Evolutionary conservation across 2,888 invertebrate species (phyloP), one percentile per base, ranked within the genome.

Genomic region (Troilus luridus): DNA sequence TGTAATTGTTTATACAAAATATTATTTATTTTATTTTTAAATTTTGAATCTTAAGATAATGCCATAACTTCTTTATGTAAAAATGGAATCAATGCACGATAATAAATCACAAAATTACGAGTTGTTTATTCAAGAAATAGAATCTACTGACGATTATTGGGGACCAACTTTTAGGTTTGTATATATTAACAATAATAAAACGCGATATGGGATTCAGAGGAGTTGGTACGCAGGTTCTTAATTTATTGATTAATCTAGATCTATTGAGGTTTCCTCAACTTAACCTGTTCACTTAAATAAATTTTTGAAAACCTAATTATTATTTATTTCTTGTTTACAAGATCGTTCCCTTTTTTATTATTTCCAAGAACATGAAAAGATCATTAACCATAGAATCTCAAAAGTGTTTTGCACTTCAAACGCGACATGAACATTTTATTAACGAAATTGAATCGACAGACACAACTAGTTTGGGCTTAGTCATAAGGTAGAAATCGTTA

Each of bases 61-160:
- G 5, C 12, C 41, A 21, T 85, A 17, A 85, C 19, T 85, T 12
- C 11, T 58, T 12, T 8, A 21, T 58, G 56, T 58, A 85, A 41
- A 27, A 60, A 91, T 92, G 92, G 92, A 92, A 88, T 88, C 54
- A 67, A 88, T 90, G n/a, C 77, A 88, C 64, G 92, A 92, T 58
- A 89, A 88, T 88, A 93, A 93, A 91, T 94, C 94, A 93, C 94
- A 95, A 91, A 95, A 95, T 93, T 94, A 95, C 93, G 96, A 96
- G 93, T 94, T 96, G 92, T 95, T 96, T 92, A 94, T 96, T 85
- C 95, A 97, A 95, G 97, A 98, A 95, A 98, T 98, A 93, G 98
- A 98, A 95, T 97, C 98, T 5, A 97, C 98, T 92, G 98, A 98
- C 93, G 98, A 98, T 94, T 98, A 98, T 93, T 97, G 98, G 96